phyloP scores from a whole-genome alignment of 2,113 vertebrate species.

The Pavo muticus region DNA sequence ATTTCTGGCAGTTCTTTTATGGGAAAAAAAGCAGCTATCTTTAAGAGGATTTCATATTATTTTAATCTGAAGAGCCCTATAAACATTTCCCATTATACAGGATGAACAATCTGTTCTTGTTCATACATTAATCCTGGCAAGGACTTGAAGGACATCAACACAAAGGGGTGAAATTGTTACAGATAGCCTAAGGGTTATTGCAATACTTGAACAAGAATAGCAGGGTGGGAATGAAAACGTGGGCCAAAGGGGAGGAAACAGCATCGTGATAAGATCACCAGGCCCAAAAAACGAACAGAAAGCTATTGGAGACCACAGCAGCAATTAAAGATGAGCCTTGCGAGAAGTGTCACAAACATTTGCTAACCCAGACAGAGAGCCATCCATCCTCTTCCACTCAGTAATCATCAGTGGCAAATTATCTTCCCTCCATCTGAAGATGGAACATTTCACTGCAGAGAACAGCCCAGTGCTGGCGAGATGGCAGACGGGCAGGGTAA shows the following conservation, averaged over 20 bases:
- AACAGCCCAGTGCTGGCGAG: neutral
- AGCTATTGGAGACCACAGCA: neutral
- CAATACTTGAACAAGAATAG: slow-evolving; percentile 30
- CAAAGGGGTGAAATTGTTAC: slow-evolving; percentile 45
- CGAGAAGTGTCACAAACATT: neutral
- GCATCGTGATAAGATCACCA: neutral
- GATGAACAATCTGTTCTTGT: slow-evolving; percentile 33
- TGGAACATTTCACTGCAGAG: neutral
- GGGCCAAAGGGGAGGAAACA: neutral
- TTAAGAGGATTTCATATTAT: slow-evolving; percentile 43
- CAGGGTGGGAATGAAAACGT: neutral
- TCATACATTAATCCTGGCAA: slow-evolving; percentile 1
- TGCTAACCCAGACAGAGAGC: neutral
- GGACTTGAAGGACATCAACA: slow-evolving; percentile 33
- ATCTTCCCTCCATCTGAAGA: neutral
- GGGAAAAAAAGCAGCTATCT: neutral
- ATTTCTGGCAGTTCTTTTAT: neutral
- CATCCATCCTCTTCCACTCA: neutral
- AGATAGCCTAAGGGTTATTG: slow-evolving; percentile 23
- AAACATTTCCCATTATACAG: neutral
- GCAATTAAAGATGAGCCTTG: neutral
- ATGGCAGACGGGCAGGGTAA: slow-evolving; percentile 12
- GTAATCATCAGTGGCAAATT: neutral
- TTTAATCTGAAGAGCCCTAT: slow-evolving; percentile 21
- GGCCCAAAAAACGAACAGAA: neutral